A percentile compares a stretch with the other conserved stretches of the same genome.
Evolutionary conservation across 2,797 vertebrate species (phyloP).

Genomic region (Karalla daura): DNA sequence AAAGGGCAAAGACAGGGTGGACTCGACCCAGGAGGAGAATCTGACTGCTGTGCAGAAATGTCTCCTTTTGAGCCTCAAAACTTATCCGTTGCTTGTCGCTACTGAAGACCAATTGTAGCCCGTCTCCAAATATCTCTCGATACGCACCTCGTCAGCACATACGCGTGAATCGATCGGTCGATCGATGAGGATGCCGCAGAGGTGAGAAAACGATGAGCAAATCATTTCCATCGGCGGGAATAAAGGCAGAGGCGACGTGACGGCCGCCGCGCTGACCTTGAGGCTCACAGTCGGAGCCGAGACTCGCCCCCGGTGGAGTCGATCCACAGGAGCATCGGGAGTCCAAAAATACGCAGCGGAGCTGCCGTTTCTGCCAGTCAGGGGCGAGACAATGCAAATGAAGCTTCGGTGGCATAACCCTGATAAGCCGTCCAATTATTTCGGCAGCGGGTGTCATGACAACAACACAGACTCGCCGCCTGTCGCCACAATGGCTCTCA

Average conservation of each 20-base stretch:
- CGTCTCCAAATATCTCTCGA: conserved; percentile 29
- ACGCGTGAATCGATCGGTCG: conserved; percentile 11
- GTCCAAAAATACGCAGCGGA: conserved; percentile 4
- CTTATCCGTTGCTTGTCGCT: conserved; percentile 1
- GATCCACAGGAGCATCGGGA: background rate
- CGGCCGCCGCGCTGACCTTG: conserved; percentile 21
- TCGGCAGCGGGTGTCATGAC: conserved; percentile 75
- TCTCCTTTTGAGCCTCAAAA: too few relatives aligned
- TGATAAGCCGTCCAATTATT: conserved; percentile 69
- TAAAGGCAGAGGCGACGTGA: conserved; percentile 13
- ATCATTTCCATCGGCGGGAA: background rate
- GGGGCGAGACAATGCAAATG: conserved; percentile 62
- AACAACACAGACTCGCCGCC: conserved; percentile 54
- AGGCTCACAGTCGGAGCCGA: conserved; percentile 8
- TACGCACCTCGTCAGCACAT: conserved; percentile 21
- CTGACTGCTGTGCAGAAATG: background rate
- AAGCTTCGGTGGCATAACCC: conserved; percentile 64
- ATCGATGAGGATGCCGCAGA: background rate
- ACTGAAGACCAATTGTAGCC: conserved; percentile 29
- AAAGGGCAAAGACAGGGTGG: background rate
- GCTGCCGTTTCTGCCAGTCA: conserved; percentile 33
- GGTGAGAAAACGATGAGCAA: conserved; percentile 12
- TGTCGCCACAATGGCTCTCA: conserved; percentile 41
- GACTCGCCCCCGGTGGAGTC: background rate
- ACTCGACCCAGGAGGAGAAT: background rate